Conservation (phyloP, 23 tunicate species). For the Halocynthia aurantium region DNA sequence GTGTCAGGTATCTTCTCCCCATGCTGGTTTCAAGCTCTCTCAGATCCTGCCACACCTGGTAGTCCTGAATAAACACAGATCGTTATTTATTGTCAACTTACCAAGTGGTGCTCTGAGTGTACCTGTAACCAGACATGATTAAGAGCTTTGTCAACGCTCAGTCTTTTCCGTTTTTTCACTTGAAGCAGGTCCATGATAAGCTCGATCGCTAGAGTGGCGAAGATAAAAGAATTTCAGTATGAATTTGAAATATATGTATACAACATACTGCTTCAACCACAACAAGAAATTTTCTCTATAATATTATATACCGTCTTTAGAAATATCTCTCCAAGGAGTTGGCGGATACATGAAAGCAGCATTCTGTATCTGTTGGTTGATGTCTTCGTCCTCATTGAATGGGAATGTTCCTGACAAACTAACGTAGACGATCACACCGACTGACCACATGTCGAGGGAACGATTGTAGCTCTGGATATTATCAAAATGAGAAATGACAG, state of each 20-base stretch:
- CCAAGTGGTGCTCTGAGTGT: neutral
- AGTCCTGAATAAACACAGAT: conserved; percentile 42
- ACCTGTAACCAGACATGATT: conserved; percentile 95
- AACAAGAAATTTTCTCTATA: neutral
- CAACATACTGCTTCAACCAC: neutral
- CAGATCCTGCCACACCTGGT: conserved; percentile 77
- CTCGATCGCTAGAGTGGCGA: conserved; percentile 55
- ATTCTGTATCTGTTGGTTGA: conserved; percentile 98
- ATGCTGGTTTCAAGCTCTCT: conserved; percentile 66
- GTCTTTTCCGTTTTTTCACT: conserved; percentile 87
- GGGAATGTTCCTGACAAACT: conserved; percentile 99
- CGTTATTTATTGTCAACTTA: no score
- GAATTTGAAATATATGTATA: neutral
- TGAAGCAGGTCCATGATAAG: conserved; percentile 78
- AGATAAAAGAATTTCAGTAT: neutral
- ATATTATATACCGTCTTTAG: conserved; percentile 61
- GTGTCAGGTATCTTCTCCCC: conserved; percentile 74
- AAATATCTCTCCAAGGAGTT: conserved; percentile 78
- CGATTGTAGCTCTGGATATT: conserved; percentile 81
- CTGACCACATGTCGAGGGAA: conserved; percentile 99
- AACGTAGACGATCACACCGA: conserved; percentile 98
- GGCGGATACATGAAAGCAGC: conserved; percentile 99
- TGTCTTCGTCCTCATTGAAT: conserved; percentile 99
- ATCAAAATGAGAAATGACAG: conserved; percentile 1
- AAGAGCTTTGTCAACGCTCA: conserved; percentile 90